Evolutionary conservation across 2,113 vertebrate genomes (phyloP).

Genomic region (Dicentrarchus labrax): DNA sequence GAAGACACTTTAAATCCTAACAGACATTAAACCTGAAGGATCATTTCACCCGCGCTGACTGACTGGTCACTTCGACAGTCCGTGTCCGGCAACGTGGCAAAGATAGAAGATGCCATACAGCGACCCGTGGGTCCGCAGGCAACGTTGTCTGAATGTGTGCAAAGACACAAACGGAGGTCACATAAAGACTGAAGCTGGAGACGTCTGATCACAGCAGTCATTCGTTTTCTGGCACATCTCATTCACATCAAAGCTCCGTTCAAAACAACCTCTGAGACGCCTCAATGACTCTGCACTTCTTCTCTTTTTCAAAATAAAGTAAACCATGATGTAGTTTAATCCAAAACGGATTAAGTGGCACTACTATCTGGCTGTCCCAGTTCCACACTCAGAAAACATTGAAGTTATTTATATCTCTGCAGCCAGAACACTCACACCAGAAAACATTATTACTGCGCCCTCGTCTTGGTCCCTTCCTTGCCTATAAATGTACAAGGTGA

Average conservation of each 20-base stretch:
- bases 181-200: neutral
- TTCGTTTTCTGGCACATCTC: neutral
- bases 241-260: neutral
- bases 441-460: neutral
- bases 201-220: neutral
- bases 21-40: constrained; percentile 41
- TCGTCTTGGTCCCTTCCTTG: neutral
- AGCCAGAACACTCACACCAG: constrained; percentile 10
- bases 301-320: neutral
- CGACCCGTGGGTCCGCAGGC: neutral
- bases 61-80: neutral
- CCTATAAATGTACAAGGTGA: no score
- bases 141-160: neutral
- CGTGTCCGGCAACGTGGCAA: neutral
- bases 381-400: constrained; percentile 32
- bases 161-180: neutral
- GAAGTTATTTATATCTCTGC: constrained; percentile 53
- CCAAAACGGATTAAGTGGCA: constrained; percentile 47
- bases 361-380: constrained; percentile 34
- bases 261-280: neutral
- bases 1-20: constrained; percentile 20
- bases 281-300: neutral
- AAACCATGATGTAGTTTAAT: constrained; percentile 32
- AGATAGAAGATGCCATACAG: neutral
- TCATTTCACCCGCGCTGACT: neutral